These are phyloP conservation scores for Aramus guarauna DNA, from an alignment of 2,113 vertebrate genomes.

Conservation along the genomic window DNA sequence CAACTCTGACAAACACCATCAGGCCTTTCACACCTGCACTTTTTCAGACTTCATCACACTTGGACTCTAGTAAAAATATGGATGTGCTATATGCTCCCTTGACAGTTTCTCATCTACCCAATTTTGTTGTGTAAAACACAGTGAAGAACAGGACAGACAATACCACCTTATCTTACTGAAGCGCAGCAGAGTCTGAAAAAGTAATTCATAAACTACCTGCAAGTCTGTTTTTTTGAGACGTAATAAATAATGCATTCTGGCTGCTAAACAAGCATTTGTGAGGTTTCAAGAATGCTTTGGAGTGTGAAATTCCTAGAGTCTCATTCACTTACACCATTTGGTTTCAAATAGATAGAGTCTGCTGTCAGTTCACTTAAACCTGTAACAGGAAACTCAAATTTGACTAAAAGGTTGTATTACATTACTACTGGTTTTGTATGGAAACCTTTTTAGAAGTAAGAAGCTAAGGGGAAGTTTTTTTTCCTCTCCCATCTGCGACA, in stretches of 20 bases:
- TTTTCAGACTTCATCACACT: neutral
- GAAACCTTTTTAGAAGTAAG: conserved; percentile 48
- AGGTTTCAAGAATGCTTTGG: neutral
- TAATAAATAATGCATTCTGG: neutral
- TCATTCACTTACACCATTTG: neutral
- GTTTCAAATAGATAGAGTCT: neutral
- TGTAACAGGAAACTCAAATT: conserved; percentile 50
- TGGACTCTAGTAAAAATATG: neutral
- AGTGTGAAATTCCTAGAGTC: conserved; percentile 11
- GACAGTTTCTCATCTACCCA: neutral
- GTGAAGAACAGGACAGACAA: neutral
- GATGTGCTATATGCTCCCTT: neutral
- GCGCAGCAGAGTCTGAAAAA: neutral
- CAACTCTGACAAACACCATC: neutral
- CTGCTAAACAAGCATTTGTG: neutral
- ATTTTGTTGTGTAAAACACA: neutral
- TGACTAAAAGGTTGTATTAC: conserved; percentile 19
- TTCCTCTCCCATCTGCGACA: conserved; percentile 15
- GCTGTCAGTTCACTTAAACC: neutral
- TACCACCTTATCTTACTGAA: neutral
- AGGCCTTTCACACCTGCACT: neutral
- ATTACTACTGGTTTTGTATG: conserved; percentile 13
- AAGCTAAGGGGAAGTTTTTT: neutral
- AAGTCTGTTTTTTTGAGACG: neutral
- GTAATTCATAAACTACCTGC: neutral